Evolutionary conservation across 2,888 invertebrate species (phyloP).

Genomic region (Nephrotoma guestfalica): DNA sequence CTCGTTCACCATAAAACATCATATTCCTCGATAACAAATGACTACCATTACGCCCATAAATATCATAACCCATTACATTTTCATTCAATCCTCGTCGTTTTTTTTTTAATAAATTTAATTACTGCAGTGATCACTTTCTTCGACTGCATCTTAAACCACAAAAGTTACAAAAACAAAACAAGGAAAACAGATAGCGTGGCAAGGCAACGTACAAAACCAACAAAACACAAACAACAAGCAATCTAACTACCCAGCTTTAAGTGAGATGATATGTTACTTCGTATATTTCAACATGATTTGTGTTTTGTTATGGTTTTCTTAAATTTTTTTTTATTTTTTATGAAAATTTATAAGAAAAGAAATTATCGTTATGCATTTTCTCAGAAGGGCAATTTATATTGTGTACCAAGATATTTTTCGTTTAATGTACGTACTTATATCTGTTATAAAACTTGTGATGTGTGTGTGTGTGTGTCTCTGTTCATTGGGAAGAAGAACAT

Average conservation of each 20-base stretch:
- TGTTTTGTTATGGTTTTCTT: not conserved
- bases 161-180: not conserved
- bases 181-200: not conserved
- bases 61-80: not conserved
- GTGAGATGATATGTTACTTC: not conserved
- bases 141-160: not conserved
- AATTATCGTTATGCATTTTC: not conserved
- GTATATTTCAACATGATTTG: not conserved
- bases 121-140: not conserved
- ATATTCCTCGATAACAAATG: not conserved
- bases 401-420: not conserved
- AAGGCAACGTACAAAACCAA: not conserved
- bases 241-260: not conserved
- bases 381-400: not conserved
- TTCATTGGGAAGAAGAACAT: not conserved
- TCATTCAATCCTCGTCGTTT: not conserved
- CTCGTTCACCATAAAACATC: not conserved
- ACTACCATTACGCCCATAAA: not conserved
- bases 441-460: not conserved
- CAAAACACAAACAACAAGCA: not conserved
- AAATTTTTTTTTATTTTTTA: not conserved
- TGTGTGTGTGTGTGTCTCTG: not conserved
- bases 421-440: not conserved
- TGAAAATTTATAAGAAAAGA: not conserved
- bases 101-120: not conserved